Evolutionary conservation across 2,797 vertebrate genomes (phyloP).

Genomic region (Spinibarbus caldwelli): DNA sequence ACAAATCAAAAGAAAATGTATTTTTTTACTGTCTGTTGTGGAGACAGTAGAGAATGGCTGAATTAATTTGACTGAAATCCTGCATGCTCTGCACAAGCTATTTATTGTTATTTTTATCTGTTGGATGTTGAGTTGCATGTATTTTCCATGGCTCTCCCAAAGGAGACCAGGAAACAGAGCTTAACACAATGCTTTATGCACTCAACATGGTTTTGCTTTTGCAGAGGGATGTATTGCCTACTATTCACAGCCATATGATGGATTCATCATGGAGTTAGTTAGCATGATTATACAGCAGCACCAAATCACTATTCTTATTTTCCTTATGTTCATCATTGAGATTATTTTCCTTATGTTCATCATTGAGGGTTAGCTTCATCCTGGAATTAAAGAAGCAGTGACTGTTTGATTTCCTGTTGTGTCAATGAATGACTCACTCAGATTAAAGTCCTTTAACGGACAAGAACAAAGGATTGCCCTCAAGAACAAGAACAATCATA

Average conservation of each 20-base stretch:
- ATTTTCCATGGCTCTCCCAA: slow-evolving; percentile 47
- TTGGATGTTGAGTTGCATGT: slow-evolving; percentile 15
- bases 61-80: not conserved
- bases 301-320: slow-evolving; percentile 37
- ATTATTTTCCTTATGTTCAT: too few species aligned
- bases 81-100: not conserved
- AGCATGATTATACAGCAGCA: not conserved
- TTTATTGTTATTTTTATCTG: slow-evolving; percentile 20
- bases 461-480: not conserved
- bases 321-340: slow-evolving; percentile 24
- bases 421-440: slow-evolving; percentile 55
- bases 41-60: not conserved
- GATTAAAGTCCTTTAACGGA: slow-evolving; percentile 62
- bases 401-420: slow-evolving; percentile 50
- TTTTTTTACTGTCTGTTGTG: not conserved
- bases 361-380: slow-evolving; percentile 10
- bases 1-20: too few species aligned
- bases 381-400: slow-evolving; percentile 47
- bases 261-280: slow-evolving; percentile 1
- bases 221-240: not conserved
- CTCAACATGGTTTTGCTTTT: slow-evolving; percentile 44
- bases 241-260: slow-evolving; percentile 13
- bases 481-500: not conserved
- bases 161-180: slow-evolving; percentile 10
- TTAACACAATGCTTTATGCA: slow-evolving; percentile 7